phyloP scores from a whole-genome alignment of 2,113 vertebrate genomes.

The Gallinago paraguaiae region DNA sequence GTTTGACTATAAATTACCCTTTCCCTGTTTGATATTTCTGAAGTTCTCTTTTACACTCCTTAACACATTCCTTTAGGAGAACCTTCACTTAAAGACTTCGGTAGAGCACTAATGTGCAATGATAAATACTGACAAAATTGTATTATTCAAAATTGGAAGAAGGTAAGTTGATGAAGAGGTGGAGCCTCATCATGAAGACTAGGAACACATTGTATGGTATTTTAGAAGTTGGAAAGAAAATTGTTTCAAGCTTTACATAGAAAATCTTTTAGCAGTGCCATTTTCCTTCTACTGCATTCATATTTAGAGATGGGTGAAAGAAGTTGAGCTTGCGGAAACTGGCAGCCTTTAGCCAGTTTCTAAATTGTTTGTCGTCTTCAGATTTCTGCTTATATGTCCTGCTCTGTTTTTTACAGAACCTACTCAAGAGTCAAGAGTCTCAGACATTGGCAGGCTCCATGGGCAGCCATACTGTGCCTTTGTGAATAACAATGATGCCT shows the following conservation, averaged over 20 bases:
- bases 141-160: neutral
- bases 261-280: neutral
- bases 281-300: conserved; percentile 6
- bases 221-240: neutral
- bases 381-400: neutral
- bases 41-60: neutral
- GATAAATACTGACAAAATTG: neutral
- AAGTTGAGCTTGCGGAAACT: neutral
- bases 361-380: conserved; percentile 5
- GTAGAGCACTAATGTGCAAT: neutral
- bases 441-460: neutral
- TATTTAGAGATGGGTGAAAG: conserved; percentile 43
- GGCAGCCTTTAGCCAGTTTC: conserved; percentile 18
- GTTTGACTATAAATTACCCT: neutral
- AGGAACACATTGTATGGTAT: neutral
- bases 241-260: neutral
- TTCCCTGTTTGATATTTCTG: neutral
- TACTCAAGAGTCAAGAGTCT: neutral
- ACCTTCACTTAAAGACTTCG: neutral
- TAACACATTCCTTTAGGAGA: neutral
- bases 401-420: conserved; percentile 8
- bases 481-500: neutral
- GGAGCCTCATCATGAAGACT: neutral
- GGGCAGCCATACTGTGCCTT: neutral
- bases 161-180: neutral